Percentiles rank a stretch among this genome's conserved stretches.
These are phyloP conservation scores for Crocidura indochinensis DNA, from an alignment of 2,797 vertebrate species.

Conservation along the genomic window DNA sequence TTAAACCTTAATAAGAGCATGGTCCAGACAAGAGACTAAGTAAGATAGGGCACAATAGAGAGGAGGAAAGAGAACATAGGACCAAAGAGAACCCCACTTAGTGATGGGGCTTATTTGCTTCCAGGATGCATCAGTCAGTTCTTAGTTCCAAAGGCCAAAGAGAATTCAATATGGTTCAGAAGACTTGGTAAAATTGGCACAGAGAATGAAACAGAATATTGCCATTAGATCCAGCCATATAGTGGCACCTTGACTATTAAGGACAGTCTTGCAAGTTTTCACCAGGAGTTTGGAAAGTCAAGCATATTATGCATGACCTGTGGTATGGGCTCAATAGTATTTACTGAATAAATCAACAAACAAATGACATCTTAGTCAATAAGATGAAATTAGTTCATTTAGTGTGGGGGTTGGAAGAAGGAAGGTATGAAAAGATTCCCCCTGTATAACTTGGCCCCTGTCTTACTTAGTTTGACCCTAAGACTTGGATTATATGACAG, in stretches of 20 bases:
- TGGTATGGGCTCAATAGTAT: fast-evolving
- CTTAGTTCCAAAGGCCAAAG: neutral
- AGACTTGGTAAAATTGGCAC: neutral
- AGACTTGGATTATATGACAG: too few relatives aligned
- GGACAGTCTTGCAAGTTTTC: neutral
- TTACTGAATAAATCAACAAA: neutral
- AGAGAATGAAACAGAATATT: neutral
- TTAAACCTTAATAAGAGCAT: neutral
- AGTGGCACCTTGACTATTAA: neutral
- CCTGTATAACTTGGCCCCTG: neutral
- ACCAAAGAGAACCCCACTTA: neutral
- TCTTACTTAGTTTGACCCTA: neutral
- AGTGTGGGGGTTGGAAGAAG: neutral
- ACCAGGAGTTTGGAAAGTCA: neutral
- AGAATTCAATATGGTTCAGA: neutral
- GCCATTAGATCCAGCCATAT: neutral
- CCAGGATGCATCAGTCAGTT: neutral
- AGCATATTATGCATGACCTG: fast-evolving
- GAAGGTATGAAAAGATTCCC: neutral
- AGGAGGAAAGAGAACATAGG: too few relatives aligned
- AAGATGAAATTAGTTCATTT: neutral
- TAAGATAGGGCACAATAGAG: neutral
- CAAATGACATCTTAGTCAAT: neutral
- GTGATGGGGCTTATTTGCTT: neutral
- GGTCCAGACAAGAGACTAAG: neutral